These are phyloP conservation scores for Drosophila biarmipes DNA, from an alignment of 1,140 invertebrate species.

Conservation along the genomic window DNA sequence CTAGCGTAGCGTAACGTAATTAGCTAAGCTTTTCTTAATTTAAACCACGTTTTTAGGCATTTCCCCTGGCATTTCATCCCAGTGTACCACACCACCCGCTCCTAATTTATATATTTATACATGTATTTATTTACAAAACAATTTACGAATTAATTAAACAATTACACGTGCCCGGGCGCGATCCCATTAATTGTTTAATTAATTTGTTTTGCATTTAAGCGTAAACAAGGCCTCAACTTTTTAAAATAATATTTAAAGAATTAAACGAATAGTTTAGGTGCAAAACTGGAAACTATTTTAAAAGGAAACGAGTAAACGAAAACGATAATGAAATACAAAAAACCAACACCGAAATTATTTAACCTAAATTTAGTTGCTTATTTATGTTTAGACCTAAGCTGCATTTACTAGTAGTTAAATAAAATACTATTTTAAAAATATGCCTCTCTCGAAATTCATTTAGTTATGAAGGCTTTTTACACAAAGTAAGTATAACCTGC, in stretches of 20 bases:
- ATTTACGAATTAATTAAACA: slow-evolving; percentile 84
- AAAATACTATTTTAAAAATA: slow-evolving; percentile 51
- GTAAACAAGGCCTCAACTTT: slow-evolving; percentile 76
- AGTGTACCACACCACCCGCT: slow-evolving; percentile 1
- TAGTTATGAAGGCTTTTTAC: not conserved
- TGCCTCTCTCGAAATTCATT: not conserved
- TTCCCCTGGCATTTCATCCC: slow-evolving; percentile 66
- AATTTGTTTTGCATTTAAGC: slow-evolving; percentile 83
- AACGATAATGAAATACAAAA: slow-evolving; percentile 35
- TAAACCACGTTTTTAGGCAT: slow-evolving; percentile 62
- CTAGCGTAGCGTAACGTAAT: slow-evolving; percentile 55
- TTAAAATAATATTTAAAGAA: slow-evolving; percentile 50
- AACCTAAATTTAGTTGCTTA: slow-evolving; percentile 75
- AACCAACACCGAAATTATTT: slow-evolving; percentile 47
- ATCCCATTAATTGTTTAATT: slow-evolving; percentile 81
- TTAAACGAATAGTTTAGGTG: slow-evolving; percentile 59
- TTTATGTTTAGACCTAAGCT: slow-evolving; percentile 80
- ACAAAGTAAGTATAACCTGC: too few species aligned
- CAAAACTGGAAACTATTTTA: slow-evolving; percentile 51
- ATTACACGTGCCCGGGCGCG: slow-evolving; percentile 60
- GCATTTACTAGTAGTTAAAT: slow-evolving; percentile 84
- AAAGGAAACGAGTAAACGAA: slow-evolving; percentile 34
- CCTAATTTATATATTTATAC: slow-evolving; percentile 71
- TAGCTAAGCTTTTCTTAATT: slow-evolving; percentile 51
- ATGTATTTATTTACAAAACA: slow-evolving; percentile 72